Percentiles rank a stretch among this genome's conserved stretches.
Conservation (phyloP, 2,888 invertebrate genomes). For the Hypercompe scribonia region DNA sequence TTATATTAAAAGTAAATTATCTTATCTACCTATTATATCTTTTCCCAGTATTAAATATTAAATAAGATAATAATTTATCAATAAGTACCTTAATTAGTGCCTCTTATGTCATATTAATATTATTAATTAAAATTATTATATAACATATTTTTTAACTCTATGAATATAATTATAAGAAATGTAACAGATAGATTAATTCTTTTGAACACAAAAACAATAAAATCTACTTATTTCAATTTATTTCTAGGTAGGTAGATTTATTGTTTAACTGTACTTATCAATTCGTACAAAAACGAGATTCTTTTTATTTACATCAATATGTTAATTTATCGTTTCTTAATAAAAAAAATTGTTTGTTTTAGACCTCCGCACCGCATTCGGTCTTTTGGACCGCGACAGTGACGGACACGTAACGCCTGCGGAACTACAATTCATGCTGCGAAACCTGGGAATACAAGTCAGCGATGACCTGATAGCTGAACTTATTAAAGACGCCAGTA, state of each 20-base stretch:
- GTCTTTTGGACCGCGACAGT: slow-evolving; percentile 91
- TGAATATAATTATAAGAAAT: not conserved
- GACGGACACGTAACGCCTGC: slow-evolving; percentile 92
- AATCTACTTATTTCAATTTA: too few relatives aligned
- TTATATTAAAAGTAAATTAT: not conserved
- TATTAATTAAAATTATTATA: not conserved
- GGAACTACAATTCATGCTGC: slow-evolving; percentile 92
- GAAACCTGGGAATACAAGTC: slow-evolving; percentile 91
- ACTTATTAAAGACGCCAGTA: slow-evolving; percentile 91
- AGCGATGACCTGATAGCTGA: slow-evolving; percentile 91
- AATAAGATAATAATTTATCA: not conserved
- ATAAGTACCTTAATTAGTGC: not conserved
- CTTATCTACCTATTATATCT: not conserved
- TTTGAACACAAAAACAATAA: too few relatives aligned
- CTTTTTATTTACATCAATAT: not conserved
- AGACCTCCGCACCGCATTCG: slow-evolving; percentile 93
- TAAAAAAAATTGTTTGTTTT: slow-evolving; percentile 56
- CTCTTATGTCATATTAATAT: not conserved
- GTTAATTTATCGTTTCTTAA: not conserved
- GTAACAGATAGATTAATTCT: too few relatives aligned
- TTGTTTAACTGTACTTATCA: too few relatives aligned
- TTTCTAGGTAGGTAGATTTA: too few relatives aligned
- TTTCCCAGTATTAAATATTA: not conserved
- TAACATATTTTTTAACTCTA: not conserved
- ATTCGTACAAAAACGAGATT: not conserved